Evolutionary conservation across 2,113 vertebrate species (phyloP).

Genomic region (Prinia subflava): DNA sequence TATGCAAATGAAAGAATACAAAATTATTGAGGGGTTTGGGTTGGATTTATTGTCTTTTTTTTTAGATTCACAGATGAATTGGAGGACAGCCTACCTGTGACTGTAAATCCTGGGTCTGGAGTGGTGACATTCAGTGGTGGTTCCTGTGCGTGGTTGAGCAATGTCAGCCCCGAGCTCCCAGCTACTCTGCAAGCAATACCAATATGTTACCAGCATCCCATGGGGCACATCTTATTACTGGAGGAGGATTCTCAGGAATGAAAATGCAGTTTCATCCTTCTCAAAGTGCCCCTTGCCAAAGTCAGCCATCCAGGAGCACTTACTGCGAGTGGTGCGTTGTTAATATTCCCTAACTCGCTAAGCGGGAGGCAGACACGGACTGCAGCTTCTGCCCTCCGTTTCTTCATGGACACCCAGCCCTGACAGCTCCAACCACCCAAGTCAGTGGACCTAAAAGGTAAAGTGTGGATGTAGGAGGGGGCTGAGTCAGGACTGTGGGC

Average conservation of each 20-base stretch:
- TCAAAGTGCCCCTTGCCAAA: slow-evolving; percentile 40
- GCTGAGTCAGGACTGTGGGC: not conserved
- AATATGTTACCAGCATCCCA: not conserved
- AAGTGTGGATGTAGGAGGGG: not conserved
- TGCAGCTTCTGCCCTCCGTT: not conserved
- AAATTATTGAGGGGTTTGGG: not conserved
- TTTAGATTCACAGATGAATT: not conserved
- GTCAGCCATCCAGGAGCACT: slow-evolving; percentile 35
- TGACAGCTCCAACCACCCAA: not conserved
- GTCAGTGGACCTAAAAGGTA: not conserved
- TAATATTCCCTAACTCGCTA: not conserved
- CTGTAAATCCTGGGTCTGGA: not conserved
- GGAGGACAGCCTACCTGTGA: not conserved
- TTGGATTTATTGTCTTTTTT: not conserved
- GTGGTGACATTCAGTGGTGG: not conserved
- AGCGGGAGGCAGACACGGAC: not conserved
- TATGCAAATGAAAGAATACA: not conserved
- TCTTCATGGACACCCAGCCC: not conserved
- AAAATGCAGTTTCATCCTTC: slow-evolving; percentile 44
- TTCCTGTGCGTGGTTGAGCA: not conserved
- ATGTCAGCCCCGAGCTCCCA: not conserved
- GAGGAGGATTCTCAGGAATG: not conserved
- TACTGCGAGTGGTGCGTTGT: not conserved
- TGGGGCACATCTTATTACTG: not conserved
- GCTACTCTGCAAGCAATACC: not conserved